Conservation (phyloP, 2,888 invertebrate genomes). For the Drosophila melanosoma region DNA sequence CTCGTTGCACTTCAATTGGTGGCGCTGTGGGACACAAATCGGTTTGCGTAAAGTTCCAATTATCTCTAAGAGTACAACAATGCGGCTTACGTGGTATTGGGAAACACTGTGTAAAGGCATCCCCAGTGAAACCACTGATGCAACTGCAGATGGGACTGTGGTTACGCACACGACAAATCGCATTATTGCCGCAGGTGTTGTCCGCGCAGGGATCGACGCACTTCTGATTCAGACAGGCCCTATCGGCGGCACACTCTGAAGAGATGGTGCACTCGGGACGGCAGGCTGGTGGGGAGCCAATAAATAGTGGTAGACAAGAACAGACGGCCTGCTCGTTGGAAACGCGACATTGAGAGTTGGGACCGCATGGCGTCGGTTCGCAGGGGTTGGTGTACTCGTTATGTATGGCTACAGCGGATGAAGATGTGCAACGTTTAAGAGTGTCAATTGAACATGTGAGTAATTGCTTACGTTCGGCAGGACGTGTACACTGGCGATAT, state of each 20-base stretch:
- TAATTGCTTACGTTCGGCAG: constrained; percentile 86
- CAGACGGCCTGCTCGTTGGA: constrained; percentile 90
- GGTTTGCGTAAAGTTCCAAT: neutral
- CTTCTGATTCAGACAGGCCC: constrained; percentile 91
- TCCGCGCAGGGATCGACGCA: constrained; percentile 92
- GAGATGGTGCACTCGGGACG: constrained; percentile 92
- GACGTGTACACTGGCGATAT: constrained; percentile 87
- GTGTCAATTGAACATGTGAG: neutral
- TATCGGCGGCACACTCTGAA: constrained; percentile 90
- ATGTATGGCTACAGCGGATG: constrained; percentile 73
- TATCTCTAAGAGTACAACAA: neutral
- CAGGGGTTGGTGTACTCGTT: constrained; percentile 87
- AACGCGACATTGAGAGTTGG: constrained; percentile 90
- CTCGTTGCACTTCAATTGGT: constrained; percentile 64
- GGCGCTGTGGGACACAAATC: constrained; percentile 65
- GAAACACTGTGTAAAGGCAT: constrained; percentile 89
- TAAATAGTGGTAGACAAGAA: constrained; percentile 89
- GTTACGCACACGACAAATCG: constrained; percentile 90
- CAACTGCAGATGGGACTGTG: constrained; percentile 93
- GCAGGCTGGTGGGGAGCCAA: constrained; percentile 91
- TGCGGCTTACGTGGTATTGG: constrained; percentile 85
- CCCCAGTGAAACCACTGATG: constrained; percentile 89
- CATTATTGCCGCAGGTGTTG: constrained; percentile 88
- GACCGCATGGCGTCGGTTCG: constrained; percentile 90
- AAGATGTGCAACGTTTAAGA: constrained; percentile 8